Base-by-base conservation (phyloP, 1,140 invertebrate genomes). In the Trichonephila clavipes region DNA sequence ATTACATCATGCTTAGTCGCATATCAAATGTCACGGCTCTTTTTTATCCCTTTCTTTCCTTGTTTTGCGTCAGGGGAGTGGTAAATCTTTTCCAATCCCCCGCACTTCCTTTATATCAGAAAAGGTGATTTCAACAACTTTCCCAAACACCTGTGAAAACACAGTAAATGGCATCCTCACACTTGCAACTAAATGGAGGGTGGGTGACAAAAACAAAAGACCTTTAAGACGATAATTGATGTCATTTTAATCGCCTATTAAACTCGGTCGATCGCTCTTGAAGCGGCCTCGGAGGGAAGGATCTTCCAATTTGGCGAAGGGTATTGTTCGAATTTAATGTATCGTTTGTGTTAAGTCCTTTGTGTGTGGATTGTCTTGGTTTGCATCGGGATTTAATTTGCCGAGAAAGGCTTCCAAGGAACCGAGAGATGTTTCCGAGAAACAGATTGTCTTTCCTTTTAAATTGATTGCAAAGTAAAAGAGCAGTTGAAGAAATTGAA, bases 181-280 rank as follows among this genome's bases (percentile, higher is more conserved):
- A 58, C 64, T 21, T 24, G n/a, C 24, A 66, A 66, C 44, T 16
- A 83, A 19, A 58, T 40, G 10, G 19, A 24, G 51, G 5, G 51
- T 19, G 8, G 21, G 10, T 10, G 5, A 12, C 6, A 83, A 59
- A 83, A 59, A 83, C 82, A 24, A 28, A 58, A 24, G 82, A 6
- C 51, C 21, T 59, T 59, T 14, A 1, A n/a, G 82, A n/a, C 21
- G 82, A 51, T 83, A 83, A 83, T 83, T 83, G 82, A 83, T 83
- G 82, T 83, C 82, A 6, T 83, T 83, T 83, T 83, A 83, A 83
- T 51, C 82, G 44, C 82, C 82, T 83, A 51, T 83, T 83, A 83
- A 58, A 19, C 19, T 21, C n/a, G 82, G 40, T n/a, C 82, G 44
- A 83, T 83, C 24, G 82, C 7, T 58, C 19, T 18, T 44, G 16